Evolutionary conservation across 2,888 invertebrate genomes (phyloP).

Genomic region (Dasysyrphus albostriatus): DNA sequence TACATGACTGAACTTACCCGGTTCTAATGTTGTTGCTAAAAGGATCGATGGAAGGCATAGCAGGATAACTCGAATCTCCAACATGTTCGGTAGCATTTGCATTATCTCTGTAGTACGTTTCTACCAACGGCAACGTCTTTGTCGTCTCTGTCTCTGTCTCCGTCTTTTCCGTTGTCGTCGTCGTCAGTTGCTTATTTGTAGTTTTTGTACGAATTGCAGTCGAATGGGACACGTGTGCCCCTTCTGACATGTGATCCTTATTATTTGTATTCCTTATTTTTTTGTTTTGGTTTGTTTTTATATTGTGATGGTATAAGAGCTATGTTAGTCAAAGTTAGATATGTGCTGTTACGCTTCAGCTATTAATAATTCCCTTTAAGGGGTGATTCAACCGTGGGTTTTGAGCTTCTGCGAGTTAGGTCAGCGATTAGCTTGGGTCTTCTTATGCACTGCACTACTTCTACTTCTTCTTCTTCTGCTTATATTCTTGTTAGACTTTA

Average conservation of each 20-base stretch:
- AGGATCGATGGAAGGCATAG: slow-evolving; percentile 84
- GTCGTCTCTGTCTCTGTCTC: too few species aligned
- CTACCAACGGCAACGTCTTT: slow-evolving; percentile 26
- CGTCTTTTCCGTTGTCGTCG: background rate
- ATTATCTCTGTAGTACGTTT: slow-evolving; percentile 77
- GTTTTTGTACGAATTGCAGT: slow-evolving; percentile 61
- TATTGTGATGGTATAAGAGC: background rate
- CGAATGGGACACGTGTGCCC: slow-evolving; percentile 60
- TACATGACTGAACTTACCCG: slow-evolving; percentile 80
- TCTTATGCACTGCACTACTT: slow-evolving; percentile 13
- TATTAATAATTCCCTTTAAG: slow-evolving; percentile 31
- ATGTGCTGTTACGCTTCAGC: slow-evolving; percentile 60
- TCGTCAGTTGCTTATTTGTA: slow-evolving; percentile 49
- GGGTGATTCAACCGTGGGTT: slow-evolving; percentile 5
- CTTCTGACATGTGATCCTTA: slow-evolving; percentile 71
- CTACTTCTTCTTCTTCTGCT: slow-evolving; percentile 9
- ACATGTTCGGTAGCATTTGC: slow-evolving; percentile 82
- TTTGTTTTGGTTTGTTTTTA: background rate
- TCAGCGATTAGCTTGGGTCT: slow-evolving; percentile 49
- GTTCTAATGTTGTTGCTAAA: slow-evolving; percentile 84
- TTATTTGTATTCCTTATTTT: slow-evolving; percentile 28
- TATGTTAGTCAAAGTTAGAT: slow-evolving; percentile 46
- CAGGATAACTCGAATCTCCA: slow-evolving; percentile 83
- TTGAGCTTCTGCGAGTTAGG: slow-evolving; percentile 21
- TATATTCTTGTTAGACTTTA: slow-evolving; percentile 48